These are phyloP conservation scores for Choloepus didactylus DNA, from an alignment of 2,797 vertebrate genomes.

Conservation along the genomic window DNA sequence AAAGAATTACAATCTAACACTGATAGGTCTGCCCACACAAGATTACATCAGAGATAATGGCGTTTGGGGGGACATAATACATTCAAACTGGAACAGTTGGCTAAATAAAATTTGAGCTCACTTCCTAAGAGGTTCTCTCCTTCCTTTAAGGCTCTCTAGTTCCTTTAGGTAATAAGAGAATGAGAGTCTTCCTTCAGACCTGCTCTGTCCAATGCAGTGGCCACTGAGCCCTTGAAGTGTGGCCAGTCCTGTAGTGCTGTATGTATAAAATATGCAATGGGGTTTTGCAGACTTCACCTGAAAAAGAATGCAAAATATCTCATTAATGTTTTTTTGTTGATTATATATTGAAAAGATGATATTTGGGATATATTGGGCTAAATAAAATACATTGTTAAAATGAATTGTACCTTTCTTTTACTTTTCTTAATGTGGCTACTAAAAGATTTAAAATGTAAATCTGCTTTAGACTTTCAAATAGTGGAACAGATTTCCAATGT, in stretches of 20 bases:
- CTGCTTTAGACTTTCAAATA: background rate
- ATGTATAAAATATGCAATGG: background rate
- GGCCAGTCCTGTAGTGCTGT: background rate
- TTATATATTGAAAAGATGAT: background rate
- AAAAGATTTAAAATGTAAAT: background rate
- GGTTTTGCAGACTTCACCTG: background rate
- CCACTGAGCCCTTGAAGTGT: too few relatives aligned
- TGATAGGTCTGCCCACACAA: too few relatives aligned
- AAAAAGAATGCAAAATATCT: background rate
- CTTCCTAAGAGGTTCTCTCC: background rate
- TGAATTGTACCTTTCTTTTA: background rate
- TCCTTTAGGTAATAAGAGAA: background rate
- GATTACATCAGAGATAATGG: too few relatives aligned
- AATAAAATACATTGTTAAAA: background rate
- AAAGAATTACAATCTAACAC: too few relatives aligned
- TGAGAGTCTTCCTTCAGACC: background rate
- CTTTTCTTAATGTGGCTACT: background rate
- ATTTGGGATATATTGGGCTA: background rate
- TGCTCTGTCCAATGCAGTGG: fast-evolving
- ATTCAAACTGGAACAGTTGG: too few relatives aligned
- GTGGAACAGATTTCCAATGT: background rate
- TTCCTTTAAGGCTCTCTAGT: background rate
- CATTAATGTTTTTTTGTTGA: background rate
- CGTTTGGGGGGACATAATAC: too few relatives aligned
- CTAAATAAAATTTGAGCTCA: background rate